Evolutionary conservation across 2,797 vertebrate genomes (phyloP).

Genomic region (Myoxocephalus aenaeus): DNA sequence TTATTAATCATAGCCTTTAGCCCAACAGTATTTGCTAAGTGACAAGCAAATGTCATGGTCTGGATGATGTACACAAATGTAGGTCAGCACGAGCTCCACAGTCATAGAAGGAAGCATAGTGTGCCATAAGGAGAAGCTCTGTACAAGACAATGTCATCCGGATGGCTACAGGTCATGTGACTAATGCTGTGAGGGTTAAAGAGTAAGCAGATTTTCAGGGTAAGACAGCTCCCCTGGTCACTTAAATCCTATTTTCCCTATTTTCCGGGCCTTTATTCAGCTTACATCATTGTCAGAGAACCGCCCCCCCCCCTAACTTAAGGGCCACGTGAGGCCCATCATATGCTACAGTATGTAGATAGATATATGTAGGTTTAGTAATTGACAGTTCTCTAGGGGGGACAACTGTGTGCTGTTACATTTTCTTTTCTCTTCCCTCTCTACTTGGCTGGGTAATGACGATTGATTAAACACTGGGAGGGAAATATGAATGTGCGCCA

Average conservation of each 20-base stretch:
- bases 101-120: slow-evolving; percentile 11
- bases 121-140: slow-evolving; percentile 42
- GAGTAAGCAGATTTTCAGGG: slow-evolving; percentile 27
- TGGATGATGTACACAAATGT: slow-evolving; percentile 46
- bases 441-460: slow-evolving; percentile 65
- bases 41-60: slow-evolving; percentile 52
- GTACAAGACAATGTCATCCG: slow-evolving; percentile 38
- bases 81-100: slow-evolving; percentile 49
- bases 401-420: slow-evolving; percentile 54
- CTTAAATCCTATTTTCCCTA: slow-evolving; percentile 10
- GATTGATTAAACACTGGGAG: slow-evolving; percentile 75
- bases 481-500: slow-evolving; percentile 54
- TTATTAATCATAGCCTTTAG: slow-evolving; percentile 64
- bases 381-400: slow-evolving; percentile 67
- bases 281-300: slow-evolving; percentile 49
- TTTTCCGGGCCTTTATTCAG: slow-evolving; percentile 33
- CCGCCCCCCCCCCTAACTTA: slow-evolving; percentile 34
- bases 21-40: slow-evolving; percentile 44
- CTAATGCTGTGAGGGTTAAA: slow-evolving; percentile 49
- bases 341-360: slow-evolving; percentile 66
- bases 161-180: slow-evolving; percentile 42
- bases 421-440: slow-evolving; percentile 49
- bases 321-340: slow-evolving; percentile 58
- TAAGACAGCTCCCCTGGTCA: slow-evolving; percentile 17
- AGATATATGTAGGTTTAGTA: slow-evolving; percentile 45